Conservation (phyloP, 1,140 invertebrate species). For the Elymnias hypermnestra region DNA sequence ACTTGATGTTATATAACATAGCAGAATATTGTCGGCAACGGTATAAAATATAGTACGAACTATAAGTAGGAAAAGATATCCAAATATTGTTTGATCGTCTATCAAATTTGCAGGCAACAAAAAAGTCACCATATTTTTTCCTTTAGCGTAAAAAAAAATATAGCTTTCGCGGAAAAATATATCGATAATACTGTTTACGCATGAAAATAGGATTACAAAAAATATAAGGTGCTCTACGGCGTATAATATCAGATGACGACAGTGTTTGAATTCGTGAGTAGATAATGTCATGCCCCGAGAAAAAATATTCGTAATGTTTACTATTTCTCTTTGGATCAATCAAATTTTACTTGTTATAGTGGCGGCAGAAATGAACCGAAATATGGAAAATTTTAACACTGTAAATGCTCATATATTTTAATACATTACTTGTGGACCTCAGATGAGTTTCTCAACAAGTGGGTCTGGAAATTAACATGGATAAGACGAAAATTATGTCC, state of each 20-base stretch:
- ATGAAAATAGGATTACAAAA: slow-evolving; percentile 1
- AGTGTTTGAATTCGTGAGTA: background rate
- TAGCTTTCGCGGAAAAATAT: background rate
- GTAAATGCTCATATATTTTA: too few species aligned
- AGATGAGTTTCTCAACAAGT: too few species aligned
- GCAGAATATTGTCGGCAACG: too few species aligned
- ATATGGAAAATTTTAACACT: too few species aligned
- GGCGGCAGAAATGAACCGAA: too few species aligned
- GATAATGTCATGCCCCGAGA: background rate
- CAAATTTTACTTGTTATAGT: too few species aligned
- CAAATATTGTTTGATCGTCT: background rate
- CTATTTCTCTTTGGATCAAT: too few species aligned
- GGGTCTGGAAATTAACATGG: too few species aligned
- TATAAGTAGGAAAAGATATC: background rate
- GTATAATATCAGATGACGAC: background rate
- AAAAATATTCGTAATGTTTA: too few species aligned
- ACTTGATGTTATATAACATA: too few species aligned
- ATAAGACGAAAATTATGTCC: too few species aligned
- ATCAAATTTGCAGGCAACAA: background rate
- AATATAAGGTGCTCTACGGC: slow-evolving; percentile 1
- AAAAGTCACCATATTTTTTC: background rate
- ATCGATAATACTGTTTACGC: slow-evolving; percentile 1
- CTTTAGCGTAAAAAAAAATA: background rate
- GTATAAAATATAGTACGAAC: background rate
- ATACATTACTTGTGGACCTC: too few species aligned